phyloP scores from a whole-genome alignment of 2,888 invertebrate genomes.

The Cyaniris semiargus region DNA sequence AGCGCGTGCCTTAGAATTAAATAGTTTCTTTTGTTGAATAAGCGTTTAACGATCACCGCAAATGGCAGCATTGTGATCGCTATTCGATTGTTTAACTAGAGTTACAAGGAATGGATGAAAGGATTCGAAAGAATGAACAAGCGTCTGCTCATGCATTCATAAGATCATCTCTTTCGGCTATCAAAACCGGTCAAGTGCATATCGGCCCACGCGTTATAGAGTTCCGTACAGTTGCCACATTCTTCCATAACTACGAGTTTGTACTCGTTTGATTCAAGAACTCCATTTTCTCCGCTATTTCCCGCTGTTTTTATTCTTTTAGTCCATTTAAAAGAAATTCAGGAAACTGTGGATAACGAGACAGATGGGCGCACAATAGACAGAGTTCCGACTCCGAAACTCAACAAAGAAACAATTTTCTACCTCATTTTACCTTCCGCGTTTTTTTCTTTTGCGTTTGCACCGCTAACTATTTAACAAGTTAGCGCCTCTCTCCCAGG shows the following conservation, averaged over 20 bases:
- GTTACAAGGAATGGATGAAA: neutral
- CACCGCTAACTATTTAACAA: conserved; percentile 34
- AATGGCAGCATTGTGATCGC: conserved; percentile 59
- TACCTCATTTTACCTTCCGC: conserved; percentile 32
- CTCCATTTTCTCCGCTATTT: neutral
- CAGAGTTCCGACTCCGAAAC: neutral
- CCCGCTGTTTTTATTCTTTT: neutral
- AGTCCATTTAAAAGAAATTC: neutral
- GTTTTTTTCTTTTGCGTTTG: conserved; percentile 35
- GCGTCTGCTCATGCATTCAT: neutral
- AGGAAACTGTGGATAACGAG: neutral
- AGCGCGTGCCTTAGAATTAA: conserved; percentile 73
- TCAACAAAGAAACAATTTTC: conserved; percentile 17
- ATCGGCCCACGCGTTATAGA: neutral
- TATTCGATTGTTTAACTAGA: conserved; percentile 48
- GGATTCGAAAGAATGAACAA: neutral
- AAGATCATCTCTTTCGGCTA: neutral
- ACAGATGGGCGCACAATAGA: neutral
- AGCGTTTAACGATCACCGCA: conserved; percentile 62
- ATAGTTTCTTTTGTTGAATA: conserved; percentile 71
- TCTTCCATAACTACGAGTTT: neutral
- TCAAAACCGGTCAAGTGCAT: conserved; percentile 10
- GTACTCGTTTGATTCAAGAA: neutral
- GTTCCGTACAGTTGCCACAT: neutral
- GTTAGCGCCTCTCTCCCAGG: conserved; percentile 37